Conservation (phyloP, 2,113 vertebrate genomes). For the Micronycteris hirsuta region DNA sequence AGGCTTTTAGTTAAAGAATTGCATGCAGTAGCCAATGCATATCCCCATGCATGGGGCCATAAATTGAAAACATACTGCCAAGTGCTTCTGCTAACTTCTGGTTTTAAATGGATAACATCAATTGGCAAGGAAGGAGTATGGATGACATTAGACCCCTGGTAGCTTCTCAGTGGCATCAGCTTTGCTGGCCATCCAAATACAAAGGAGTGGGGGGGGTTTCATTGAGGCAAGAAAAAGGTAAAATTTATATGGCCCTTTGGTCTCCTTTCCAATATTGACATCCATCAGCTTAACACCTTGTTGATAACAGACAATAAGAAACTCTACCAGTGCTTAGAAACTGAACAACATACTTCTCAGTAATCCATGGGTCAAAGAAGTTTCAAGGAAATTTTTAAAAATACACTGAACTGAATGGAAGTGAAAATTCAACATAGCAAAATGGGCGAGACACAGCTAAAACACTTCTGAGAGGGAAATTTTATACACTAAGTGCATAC, state of each 20-base stretch:
- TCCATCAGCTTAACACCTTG: not conserved
- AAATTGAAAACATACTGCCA: not conserved
- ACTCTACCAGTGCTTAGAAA: not conserved
- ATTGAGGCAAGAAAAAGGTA: not conserved
- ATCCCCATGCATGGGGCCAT: not conserved
- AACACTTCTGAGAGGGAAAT: not conserved
- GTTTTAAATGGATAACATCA: not conserved
- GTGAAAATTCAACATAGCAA: not conserved
- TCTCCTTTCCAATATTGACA: not conserved
- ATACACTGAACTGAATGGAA: not conserved
- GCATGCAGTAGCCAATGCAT: not conserved
- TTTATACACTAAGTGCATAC: not conserved
- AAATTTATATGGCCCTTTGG: not conserved
- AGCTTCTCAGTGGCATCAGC: not conserved
- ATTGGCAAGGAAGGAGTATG: not conserved
- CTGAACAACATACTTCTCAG: not conserved
- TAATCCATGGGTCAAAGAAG: not conserved
- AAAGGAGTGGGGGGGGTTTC: not conserved
- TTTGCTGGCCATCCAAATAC: not conserved
- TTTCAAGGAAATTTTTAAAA: not conserved
- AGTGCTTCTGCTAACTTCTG: not conserved
- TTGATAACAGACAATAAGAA: not conserved
- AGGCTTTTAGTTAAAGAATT: not conserved
- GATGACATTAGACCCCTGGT: not conserved
- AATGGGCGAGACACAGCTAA: not conserved